Percentiles rank a stretch among this genome's conserved stretches.
These are phyloP conservation scores for Limnothrissa miodon DNA, from an alignment of 2,113 vertebrate species.

Conservation along the genomic window DNA sequence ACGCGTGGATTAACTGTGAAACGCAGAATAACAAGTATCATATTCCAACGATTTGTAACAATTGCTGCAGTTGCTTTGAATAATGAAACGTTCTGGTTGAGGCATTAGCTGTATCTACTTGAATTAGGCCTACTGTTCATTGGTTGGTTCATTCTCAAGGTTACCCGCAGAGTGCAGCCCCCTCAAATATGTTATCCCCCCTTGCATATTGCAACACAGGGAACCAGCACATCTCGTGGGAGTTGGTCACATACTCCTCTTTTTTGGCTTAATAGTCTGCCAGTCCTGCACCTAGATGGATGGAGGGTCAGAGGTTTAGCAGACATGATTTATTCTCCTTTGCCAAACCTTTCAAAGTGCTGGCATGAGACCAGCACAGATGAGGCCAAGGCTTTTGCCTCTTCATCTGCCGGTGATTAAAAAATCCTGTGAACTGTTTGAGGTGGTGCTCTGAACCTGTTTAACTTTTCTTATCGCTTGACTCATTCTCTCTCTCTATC, in stretches of 20 bases:
- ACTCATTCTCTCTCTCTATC: neutral
- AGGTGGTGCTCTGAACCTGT: slow-evolving; percentile 23
- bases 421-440: slow-evolving; percentile 30
- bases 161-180: neutral
- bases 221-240: slow-evolving; percentile 18
- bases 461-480: neutral
- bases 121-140: too few relatives aligned
- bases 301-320: slow-evolving; percentile 12
- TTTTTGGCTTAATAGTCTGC: slow-evolving; percentile 37
- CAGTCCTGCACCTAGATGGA: slow-evolving; percentile 18
- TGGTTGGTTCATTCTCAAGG: slow-evolving; percentile 2
- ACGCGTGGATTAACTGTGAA: neutral
- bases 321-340: slow-evolving; percentile 47
- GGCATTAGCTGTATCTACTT: neutral
- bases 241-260: slow-evolving; percentile 26
- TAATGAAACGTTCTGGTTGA: neutral
- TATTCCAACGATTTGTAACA: neutral
- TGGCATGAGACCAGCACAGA: slow-evolving; percentile 46
- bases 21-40: neutral
- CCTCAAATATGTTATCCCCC: slow-evolving; percentile 15
- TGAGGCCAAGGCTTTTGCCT: slow-evolving; percentile 27
- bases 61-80: neutral
- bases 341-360: slow-evolving; percentile 40
- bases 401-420: slow-evolving; percentile 47
- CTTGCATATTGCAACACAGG: slow-evolving; percentile 21